Conservation (phyloP, 2,113 vertebrate species). For the Anseranas semipalmata region DNA sequence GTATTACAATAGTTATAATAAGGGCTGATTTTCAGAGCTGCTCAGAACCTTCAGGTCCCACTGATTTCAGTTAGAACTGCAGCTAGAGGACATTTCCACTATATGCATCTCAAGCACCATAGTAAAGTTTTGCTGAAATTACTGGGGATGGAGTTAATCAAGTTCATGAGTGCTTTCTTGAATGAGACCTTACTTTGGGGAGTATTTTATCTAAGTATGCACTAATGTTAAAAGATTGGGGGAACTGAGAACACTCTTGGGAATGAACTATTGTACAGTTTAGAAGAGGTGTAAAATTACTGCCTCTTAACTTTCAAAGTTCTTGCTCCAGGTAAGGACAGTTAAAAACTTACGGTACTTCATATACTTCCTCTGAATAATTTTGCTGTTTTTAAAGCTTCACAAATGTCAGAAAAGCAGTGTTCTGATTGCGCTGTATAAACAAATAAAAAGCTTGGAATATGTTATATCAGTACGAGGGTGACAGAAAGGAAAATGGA, state of each 20-base stretch:
- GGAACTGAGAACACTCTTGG: not conserved
- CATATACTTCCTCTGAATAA: not conserved
- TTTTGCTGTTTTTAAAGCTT: not conserved
- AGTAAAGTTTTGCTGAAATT: not conserved
- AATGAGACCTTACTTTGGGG: not conserved
- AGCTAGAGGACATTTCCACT: not conserved
- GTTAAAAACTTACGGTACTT: not conserved
- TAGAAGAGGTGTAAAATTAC: not conserved
- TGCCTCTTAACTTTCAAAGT: not conserved
- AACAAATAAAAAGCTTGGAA: constrained; percentile 4
- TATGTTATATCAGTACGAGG: not conserved
- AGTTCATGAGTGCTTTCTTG: not conserved
- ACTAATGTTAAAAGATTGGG: not conserved
- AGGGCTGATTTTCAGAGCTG: not conserved
- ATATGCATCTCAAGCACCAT: not conserved
- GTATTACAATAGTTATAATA: no score
- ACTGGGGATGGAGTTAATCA: not conserved
- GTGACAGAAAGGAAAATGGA: not conserved
- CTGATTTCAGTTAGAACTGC: not conserved
- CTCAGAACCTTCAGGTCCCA: not conserved
- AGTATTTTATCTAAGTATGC: not conserved
- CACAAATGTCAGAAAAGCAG: not conserved
- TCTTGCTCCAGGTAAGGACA: not conserved
- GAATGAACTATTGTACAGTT: not conserved
- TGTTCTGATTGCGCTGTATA: not conserved